Percentiles rank a stretch among this genome's conserved stretches.
Evolutionary conservation across 2,113 vertebrate genomes (phyloP).

Genomic region (Erinaceus europaeus): DNA sequence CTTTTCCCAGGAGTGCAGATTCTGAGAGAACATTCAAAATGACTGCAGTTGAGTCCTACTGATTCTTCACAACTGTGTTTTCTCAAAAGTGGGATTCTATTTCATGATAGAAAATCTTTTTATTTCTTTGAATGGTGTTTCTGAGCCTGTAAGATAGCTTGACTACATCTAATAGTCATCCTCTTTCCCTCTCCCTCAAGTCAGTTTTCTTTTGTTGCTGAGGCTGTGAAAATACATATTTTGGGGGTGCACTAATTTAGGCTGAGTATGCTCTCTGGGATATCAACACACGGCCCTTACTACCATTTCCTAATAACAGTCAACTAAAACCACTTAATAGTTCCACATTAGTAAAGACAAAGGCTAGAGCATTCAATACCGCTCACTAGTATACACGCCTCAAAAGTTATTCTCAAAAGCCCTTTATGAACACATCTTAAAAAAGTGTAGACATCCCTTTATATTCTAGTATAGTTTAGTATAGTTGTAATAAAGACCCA

Average conservation of each 20-base stretch:
- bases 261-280: conserved; percentile 4
- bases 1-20: not conserved
- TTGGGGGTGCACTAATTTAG: not conserved
- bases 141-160: conserved; percentile 33
- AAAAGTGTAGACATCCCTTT: conserved; percentile 41
- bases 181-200: not conserved
- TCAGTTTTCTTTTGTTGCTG: conserved; percentile 16
- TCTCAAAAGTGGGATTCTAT: conserved; percentile 27
- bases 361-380: conserved; percentile 10
- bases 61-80: conserved; percentile 26
- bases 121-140: conserved; percentile 7
- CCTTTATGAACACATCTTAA: conserved; percentile 34
- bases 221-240: conserved; percentile 12
- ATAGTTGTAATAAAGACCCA: conserved; percentile 52
- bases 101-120: conserved; percentile 7
- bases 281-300: not conserved
- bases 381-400: conserved; percentile 14
- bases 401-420: conserved; percentile 9
- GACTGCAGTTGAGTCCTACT: conserved; percentile 20
- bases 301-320: conserved; percentile 37
- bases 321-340: conserved; percentile 12
- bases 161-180: conserved; percentile 34
- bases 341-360: conserved; percentile 37
- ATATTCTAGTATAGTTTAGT: conserved; percentile 60
- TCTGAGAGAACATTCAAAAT: conserved; percentile 30